Conservation (phyloP, 2,888 invertebrate species). For the Calliscelio sp. region DNA sequence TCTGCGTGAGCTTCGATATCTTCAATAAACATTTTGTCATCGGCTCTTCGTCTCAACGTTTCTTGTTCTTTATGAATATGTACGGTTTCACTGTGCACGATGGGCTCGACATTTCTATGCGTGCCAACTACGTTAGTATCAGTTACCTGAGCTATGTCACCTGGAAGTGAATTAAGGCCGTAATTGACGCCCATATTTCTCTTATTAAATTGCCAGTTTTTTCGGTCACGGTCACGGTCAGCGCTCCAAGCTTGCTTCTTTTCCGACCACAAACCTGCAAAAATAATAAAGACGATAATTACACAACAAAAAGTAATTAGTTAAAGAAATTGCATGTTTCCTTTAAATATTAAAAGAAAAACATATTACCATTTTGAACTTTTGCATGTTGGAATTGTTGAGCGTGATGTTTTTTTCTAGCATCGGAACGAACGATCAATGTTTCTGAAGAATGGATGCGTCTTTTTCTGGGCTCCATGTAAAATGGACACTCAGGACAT, state of each 20-base stretch:
- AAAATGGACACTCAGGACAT: constrained; percentile 94
- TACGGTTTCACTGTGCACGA: constrained; percentile 74
- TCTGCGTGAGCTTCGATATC: constrained; percentile 88
- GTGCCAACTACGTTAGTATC: no score
- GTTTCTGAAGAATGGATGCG: constrained; percentile 84
- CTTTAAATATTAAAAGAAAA: neutral
- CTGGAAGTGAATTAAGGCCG: constrained; percentile 83
- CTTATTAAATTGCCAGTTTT: constrained; percentile 91
- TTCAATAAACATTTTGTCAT: constrained; percentile 88
- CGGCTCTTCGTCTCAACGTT: constrained; percentile 73
- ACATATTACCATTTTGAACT: no score
- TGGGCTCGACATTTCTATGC: constrained; percentile 66
- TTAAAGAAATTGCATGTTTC: no score
- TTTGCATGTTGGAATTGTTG: no score
- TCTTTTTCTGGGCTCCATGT: constrained; percentile 89
- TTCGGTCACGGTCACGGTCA: constrained; percentile 89
- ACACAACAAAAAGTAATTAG: no score
- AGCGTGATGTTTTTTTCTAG: constrained; percentile 81
- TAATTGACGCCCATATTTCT: constrained; percentile 86
- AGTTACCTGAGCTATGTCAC: constrained; percentile 79
- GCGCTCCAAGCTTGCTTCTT: constrained; percentile 95
- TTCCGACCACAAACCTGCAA: constrained; percentile 78
- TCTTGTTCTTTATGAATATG: constrained; percentile 68
- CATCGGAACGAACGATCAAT: constrained; percentile 80
- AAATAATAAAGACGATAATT: no score